Base-by-base conservation (phyloP, 2,797 vertebrate genomes). In the Megaceryle alcyon region DNA sequence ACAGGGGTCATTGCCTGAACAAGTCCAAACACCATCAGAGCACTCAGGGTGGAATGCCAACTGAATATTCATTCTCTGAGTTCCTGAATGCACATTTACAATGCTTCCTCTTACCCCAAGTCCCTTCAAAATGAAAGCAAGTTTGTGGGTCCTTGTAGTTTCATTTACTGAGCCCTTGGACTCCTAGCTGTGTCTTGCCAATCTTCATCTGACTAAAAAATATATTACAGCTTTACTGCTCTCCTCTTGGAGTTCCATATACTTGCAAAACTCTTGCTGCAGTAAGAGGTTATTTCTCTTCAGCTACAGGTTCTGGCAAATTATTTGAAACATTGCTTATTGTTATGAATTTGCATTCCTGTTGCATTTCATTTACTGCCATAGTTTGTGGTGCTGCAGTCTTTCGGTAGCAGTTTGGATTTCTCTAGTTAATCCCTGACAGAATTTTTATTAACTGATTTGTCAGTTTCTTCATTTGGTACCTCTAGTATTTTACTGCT, bases 51-150 rank as follows among this genome's bases (percentile, higher is more conserved):
- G 90, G 81, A 88, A 80, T 70, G 70, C 60, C 82, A 93, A 78
- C 79, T 94, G 94, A 96, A 73, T 76, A 94, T 92, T 92, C 60
- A 95, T 83, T 76, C 70, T 21, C 63, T 48, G 22, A 29, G 6
- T 21, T 88, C 66, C 70, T 35, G 14, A 82, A 63, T 12, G 43
- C 14, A 10, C 11, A 12, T 53, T 65, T 39, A 87, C 90, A 90
- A 87, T 65, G 29, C 73, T 93, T 61, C 33, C 68, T 31, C 20
- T 90, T 82, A 71, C 28, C 48, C 59, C 12, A 92, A 80, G 41
- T 49, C 61, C 25, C 83, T 49, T 6, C 18, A 85, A 92, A 95
- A 88, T 29, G 20, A 92, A 92, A 90, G 57, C 25, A 88, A 70
- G 70, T 95, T 82, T 66, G 76, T 48, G 57, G 37, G 19, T 56